Evolutionary conservation across 2,797 vertebrate species (phyloP).

Genomic region (Lacerta bilineata): DNA sequence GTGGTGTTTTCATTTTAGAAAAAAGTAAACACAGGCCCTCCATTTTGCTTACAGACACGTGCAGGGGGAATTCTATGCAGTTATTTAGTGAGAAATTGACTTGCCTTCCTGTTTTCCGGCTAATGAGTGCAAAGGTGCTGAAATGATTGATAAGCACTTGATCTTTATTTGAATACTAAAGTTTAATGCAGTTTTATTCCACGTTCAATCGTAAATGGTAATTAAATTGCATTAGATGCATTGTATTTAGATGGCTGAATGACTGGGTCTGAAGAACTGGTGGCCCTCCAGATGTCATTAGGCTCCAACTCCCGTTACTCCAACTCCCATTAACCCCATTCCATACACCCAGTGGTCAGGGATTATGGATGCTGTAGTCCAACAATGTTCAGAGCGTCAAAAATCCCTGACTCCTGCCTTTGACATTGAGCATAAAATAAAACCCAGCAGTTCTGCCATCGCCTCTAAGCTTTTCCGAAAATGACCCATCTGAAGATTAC

Average conservation of each 20-base stretch:
- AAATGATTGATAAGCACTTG: neutral
- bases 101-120: too few relatives aligned
- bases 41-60: neutral
- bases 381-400: too few relatives aligned
- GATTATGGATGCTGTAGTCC: too few relatives aligned
- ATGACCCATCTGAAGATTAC: too few relatives aligned
- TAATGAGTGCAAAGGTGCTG: neutral
- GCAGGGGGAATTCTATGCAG: too few relatives aligned
- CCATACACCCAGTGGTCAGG: too few relatives aligned
- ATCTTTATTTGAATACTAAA: neutral
- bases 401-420: neutral
- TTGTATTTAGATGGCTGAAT: neutral
- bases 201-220: neutral
- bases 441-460: neutral
- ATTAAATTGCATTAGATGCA: neutral
- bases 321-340: too few relatives aligned
- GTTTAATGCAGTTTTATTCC: neutral
- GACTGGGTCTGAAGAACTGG: too few relatives aligned
- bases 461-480: neutral
- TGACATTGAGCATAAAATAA: neutral
- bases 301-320: too few relatives aligned
- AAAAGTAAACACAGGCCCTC: neutral
- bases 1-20: neutral
- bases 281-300: too few relatives aligned
- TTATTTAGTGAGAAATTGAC: neutral